Percentiles rank a stretch among this genome's conserved stretches.
phyloP scores from a whole-genome alignment of 2,888 invertebrate species.

The Antheraea assamensis region DNA sequence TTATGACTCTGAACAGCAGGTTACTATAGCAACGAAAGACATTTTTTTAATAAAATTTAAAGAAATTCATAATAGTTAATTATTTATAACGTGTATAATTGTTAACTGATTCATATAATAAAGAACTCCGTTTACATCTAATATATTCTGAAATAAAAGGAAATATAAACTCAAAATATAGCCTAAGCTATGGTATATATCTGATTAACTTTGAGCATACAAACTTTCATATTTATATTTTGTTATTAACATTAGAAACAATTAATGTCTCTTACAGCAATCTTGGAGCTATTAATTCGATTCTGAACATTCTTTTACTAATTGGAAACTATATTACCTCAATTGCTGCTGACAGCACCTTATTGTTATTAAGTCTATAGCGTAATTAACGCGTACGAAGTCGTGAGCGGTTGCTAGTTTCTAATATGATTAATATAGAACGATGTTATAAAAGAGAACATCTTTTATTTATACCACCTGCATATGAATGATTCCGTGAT shows the following conservation, averaged over 20 bases:
- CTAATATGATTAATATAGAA: neutral
- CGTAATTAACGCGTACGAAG: no score
- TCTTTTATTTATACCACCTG: constrained; percentile 6
- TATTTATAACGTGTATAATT: neutral
- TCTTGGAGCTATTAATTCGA: no score
- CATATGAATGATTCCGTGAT: constrained; percentile 9
- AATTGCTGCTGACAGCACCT: no score
- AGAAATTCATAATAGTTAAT: no score
- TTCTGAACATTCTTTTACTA: no score
- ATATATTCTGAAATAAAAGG: neutral
- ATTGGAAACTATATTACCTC: no score
- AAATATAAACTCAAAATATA: neutral
- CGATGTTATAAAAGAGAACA: constrained; percentile 6
- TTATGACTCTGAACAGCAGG: neutral
- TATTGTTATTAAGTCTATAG: no score
- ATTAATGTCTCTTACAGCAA: no score
- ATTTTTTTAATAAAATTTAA: no score
- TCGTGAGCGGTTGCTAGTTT: neutral
- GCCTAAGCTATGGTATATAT: no score
- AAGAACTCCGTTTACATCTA: neutral
- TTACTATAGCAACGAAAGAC: no score
- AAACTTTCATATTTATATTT: neutral
- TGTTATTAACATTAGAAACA: no score
- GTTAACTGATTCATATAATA: neutral
- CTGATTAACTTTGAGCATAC: neutral